A percentile compares a stretch with the other conserved stretches of the same genome.
These are phyloP conservation scores for Folsomia candida DNA, from an alignment of 2,888 invertebrate species.

Conservation along the genomic window DNA sequence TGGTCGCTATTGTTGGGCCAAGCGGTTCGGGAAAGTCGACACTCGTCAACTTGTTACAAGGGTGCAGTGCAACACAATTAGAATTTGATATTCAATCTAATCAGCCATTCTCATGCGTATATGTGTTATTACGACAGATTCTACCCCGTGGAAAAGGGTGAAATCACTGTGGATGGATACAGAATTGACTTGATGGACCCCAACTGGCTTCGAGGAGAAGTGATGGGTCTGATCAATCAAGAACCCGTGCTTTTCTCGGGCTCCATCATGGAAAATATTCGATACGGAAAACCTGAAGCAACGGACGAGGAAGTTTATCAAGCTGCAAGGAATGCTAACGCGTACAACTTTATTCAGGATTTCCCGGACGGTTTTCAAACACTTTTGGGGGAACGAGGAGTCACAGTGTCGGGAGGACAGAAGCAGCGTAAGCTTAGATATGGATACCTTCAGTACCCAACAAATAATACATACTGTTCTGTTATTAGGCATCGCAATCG, in stretches of 20 bases:
- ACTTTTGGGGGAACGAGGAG: constrained; percentile 82
- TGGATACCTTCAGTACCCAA: too few relatives aligned
- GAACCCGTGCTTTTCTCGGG: constrained; percentile 93
- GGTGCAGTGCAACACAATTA: constrained; percentile 60
- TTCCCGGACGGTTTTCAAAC: constrained; percentile 85
- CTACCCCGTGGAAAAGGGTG: constrained; percentile 73
- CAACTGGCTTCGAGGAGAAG: constrained; percentile 78
- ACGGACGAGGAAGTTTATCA: constrained; percentile 68
- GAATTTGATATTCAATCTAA: not conserved
- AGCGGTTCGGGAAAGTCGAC: constrained; percentile 94
- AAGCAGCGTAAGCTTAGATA: too few relatives aligned
- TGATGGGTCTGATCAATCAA: constrained; percentile 85
- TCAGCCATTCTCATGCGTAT: too few relatives aligned
- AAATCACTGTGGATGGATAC: constrained; percentile 71
- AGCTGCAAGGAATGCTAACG: constrained; percentile 85
- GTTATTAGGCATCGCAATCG: constrained; percentile 90
- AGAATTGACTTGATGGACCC: constrained; percentile 71
- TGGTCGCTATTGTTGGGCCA: constrained; percentile 87
- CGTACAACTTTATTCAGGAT: constrained; percentile 78
- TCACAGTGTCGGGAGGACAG: constrained; percentile 91
- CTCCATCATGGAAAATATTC: constrained; percentile 86
- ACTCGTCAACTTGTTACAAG: constrained; percentile 80
- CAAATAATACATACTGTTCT: too few relatives aligned
- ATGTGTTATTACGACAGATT: too few relatives aligned
- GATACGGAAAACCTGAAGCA: constrained; percentile 76